A percentile compares a stretch with the other conserved stretches of the same genome.
Conservation (phyloP, 2,797 vertebrate genomes). For the Catharus ustulatus region DNA sequence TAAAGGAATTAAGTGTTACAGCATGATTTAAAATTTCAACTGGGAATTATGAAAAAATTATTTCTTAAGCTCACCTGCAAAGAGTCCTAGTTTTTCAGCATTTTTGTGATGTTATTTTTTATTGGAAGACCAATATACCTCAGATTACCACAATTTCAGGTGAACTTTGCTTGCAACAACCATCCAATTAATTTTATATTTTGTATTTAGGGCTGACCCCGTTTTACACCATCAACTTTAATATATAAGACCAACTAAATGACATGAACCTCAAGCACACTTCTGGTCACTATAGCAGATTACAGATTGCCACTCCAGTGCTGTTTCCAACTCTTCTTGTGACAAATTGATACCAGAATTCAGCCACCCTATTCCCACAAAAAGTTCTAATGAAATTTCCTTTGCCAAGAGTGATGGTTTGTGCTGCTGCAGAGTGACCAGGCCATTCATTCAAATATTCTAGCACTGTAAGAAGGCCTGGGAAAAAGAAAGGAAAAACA, state of each 20-base stretch:
- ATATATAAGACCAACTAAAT: neutral
- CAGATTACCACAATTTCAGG: neutral
- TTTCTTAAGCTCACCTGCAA: neutral
- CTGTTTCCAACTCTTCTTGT: constrained; percentile 27
- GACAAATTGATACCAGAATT: constrained; percentile 47
- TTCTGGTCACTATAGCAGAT: neutral
- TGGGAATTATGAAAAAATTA: neutral
- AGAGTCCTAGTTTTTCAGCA: neutral
- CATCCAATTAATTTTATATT: neutral
- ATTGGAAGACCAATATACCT: neutral
- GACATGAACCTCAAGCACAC: neutral
- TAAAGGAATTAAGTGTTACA: neutral
- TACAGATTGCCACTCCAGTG: constrained; percentile 14
- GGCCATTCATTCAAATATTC: constrained; percentile 56
- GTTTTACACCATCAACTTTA: neutral
- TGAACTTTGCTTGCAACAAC: neutral
- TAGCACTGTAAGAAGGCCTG: neutral
- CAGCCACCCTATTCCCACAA: constrained; percentile 49
- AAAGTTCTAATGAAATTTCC: constrained; percentile 65
- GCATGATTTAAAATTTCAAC: neutral
- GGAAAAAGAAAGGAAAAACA: neutral
- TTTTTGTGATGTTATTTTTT: neutral
- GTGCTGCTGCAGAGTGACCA: neutral
- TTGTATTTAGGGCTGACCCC: neutral
- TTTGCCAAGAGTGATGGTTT: constrained; percentile 53